Evolutionary conservation across 1,140 invertebrate genomes (phyloP).

Genomic region (Drosophila truncata): DNA sequence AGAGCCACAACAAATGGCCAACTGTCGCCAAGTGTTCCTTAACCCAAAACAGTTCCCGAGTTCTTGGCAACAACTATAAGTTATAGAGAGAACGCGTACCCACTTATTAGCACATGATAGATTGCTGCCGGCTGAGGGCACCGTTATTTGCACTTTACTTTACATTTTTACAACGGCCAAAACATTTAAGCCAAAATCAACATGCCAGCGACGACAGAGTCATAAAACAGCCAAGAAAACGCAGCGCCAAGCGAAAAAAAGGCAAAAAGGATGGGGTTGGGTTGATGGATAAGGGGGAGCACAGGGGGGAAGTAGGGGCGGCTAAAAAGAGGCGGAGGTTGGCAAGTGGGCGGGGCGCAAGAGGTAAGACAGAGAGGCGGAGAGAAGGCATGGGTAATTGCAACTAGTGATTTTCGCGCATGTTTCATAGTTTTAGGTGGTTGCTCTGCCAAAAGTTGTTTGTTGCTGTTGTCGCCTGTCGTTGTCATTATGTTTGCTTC

Average conservation of each 20-base stretch:
- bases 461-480: conserved; percentile 61
- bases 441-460: conserved; percentile 46
- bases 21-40: conserved; percentile 6
- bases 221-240: conserved; percentile 42
- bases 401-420: conserved; percentile 78
- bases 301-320: not conserved
- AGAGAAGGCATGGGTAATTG: conserved; percentile 40
- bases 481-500: conserved; percentile 76
- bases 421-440: conserved; percentile 78
- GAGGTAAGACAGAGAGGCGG: not conserved
- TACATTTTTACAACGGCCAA: conserved; percentile 77
- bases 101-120: conserved; percentile 79
- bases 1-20: conserved; percentile 15
- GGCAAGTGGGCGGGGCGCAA: conserved; percentile 18
- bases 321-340: conserved; percentile 7
- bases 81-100: conserved; percentile 32
- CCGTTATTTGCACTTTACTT: conserved; percentile 80
- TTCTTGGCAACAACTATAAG: not conserved
- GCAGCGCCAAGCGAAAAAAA: conserved; percentile 38
- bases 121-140: conserved; percentile 70
- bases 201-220: conserved; percentile 55
- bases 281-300: too few species aligned
- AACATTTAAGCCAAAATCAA: conserved; percentile 83
- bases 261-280: conserved; percentile 1
- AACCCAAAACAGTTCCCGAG: conserved; percentile 1